phyloP scores from a whole-genome alignment of 2,113 vertebrate genomes.

The Dicentrarchus labrax region DNA sequence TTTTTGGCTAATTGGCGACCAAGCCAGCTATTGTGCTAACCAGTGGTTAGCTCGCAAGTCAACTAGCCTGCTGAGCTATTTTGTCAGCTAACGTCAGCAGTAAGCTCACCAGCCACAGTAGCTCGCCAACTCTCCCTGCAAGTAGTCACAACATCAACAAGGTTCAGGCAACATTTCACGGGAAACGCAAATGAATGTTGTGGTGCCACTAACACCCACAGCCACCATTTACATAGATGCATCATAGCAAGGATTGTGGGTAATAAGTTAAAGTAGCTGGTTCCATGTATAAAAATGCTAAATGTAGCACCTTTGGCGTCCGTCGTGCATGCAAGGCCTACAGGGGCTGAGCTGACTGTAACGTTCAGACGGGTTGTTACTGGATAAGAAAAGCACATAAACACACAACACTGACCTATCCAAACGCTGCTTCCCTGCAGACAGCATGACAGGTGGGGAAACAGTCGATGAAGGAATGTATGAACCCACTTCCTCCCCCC shows the following conservation, averaged over 20 bases:
- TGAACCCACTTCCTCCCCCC: background rate
- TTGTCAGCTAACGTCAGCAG: background rate
- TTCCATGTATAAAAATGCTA: conserved; percentile 12
- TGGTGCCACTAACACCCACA: background rate
- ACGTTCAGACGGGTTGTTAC: conserved; percentile 85
- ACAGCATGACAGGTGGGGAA: conserved; percentile 88
- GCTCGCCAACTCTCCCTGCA: background rate
- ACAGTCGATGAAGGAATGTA: conserved; percentile 79
- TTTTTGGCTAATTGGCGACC: background rate
- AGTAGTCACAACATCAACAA: background rate
- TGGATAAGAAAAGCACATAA: conserved; percentile 72
- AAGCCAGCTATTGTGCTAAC: background rate
- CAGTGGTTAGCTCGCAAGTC: background rate
- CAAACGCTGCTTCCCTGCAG: conserved; percentile 84
- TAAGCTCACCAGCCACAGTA: background rate
- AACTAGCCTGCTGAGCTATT: background rate
- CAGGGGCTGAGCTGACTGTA: conserved; percentile 82
- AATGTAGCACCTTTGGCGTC: conserved; percentile 63
- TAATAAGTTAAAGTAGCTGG: no score
- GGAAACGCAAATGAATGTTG: background rate
- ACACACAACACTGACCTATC: conserved; percentile 44
- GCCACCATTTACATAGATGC: no score
- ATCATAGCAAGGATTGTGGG: background rate
- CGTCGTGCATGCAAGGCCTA: conserved; percentile 89
- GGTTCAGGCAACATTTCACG: background rate